Evolutionary conservation across 2,888 invertebrate species (phyloP).

Genomic region (Ectropis crepuscularia): DNA sequence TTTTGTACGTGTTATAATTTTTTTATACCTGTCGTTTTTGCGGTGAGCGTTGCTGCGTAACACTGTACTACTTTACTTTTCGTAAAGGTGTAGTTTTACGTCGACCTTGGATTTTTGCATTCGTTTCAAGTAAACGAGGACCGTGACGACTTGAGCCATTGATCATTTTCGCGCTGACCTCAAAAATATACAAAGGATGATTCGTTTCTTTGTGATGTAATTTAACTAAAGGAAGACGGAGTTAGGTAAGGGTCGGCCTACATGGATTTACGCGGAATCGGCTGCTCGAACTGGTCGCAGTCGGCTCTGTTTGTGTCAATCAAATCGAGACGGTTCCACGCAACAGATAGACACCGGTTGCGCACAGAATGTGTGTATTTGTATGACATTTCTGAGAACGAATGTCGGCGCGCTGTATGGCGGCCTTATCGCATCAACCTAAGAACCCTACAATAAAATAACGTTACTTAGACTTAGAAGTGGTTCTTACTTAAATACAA

Average conservation of each 20-base stretch:
- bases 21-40: no score
- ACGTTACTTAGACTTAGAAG: no score
- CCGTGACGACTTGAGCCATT: not conserved
- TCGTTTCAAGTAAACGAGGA: not conserved
- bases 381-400: not conserved
- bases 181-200: not conserved
- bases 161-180: conserved; percentile 6
- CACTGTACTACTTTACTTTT: conserved; percentile 1
- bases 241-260: conserved; percentile 2
- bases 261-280: conserved; percentile 3
- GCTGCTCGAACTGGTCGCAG: conserved; percentile 4
- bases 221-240: conserved; percentile 3
- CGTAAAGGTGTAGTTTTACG: conserved; percentile 3
- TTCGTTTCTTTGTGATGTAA: conserved; percentile 1
- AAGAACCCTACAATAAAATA: no score
- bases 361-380: not conserved
- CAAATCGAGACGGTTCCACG: not conserved
- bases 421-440: no score
- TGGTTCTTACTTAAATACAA: no score
- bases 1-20: no score
- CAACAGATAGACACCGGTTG: not conserved
- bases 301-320: not conserved
- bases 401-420: no score
- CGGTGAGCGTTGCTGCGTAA: no score
- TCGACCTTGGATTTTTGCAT: conserved; percentile 9